Evolutionary conservation across 2,113 vertebrate species (phyloP).

Genomic region (Malurus cyaneus): DNA sequence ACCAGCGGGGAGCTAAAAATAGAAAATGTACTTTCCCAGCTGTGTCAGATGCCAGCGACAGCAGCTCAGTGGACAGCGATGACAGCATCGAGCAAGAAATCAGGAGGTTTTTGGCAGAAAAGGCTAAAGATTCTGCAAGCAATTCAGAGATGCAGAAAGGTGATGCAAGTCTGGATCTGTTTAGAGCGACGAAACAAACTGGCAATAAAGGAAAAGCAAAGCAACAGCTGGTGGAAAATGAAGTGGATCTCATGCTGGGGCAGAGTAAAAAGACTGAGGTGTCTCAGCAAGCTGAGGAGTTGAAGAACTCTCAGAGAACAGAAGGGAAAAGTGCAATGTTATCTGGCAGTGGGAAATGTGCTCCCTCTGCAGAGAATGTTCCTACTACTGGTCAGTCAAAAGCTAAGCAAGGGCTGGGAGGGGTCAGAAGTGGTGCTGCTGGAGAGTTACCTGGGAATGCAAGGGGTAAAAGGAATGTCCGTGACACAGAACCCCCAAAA

Average conservation of each 20-base stretch:
- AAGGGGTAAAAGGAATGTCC: not conserved
- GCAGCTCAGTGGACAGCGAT: conserved; percentile 90
- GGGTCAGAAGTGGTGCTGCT: not conserved
- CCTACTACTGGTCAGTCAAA: conserved; percentile 6
- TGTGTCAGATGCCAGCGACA: conserved; percentile 72
- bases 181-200: not conserved
- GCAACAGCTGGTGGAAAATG: not conserved
- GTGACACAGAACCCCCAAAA: not conserved
- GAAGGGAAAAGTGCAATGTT: conserved; percentile 13
- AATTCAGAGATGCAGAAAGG: not conserved
- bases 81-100: conserved; percentile 97
- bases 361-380: not conserved
- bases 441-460: not conserved
- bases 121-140: conserved; percentile 80
- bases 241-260: not conserved
- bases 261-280: conserved; percentile 67
- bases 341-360: not conserved
- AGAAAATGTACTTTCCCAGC: not conserved
- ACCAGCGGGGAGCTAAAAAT: not conserved
- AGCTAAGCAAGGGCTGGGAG: not conserved
- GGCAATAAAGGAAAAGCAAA: conserved; percentile 4
- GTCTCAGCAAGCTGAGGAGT: not conserved
- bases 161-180: not conserved
- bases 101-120: conserved; percentile 88
- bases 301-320: not conserved